phyloP scores from a whole-genome alignment of 2,797 vertebrate genomes.

The Esox lucius region DNA sequence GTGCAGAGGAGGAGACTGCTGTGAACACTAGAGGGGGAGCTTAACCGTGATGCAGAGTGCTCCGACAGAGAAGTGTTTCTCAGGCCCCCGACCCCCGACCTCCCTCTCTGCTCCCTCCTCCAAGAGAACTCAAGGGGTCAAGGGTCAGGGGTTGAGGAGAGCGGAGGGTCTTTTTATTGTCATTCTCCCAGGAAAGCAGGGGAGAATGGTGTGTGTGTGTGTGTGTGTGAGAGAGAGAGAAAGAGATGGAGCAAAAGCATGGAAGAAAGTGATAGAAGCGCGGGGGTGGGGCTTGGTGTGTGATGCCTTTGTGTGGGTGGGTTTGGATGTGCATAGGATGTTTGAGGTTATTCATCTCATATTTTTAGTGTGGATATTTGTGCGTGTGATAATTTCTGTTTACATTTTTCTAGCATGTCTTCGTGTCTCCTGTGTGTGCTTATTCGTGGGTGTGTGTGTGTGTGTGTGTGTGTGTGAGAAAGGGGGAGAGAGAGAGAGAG shows the following conservation, averaged over 20 bases:
- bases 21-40: constrained; percentile 99
- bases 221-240: constrained; percentile 9
- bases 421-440: neutral
- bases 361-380: neutral
- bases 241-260: constrained; percentile 3
- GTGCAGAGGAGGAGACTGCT: constrained; percentile 59
- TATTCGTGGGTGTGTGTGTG: neutral
- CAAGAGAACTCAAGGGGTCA: constrained; percentile 74
- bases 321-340: constrained; percentile 1
- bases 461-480: neutral
- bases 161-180: constrained; percentile 82
- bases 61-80: constrained; percentile 72
- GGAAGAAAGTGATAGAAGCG: neutral
- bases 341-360: neutral
- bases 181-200: constrained; percentile 69
- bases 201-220: constrained; percentile 40
- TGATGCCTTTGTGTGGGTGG: neutral
- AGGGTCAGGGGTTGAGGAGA: constrained; percentile 83
- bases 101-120: constrained; percentile 63
- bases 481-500: constrained; percentile 2
- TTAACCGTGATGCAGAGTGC: constrained; percentile 82
- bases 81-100: constrained; percentile 70
- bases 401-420: neutral
- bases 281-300: neutral
- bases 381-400: neutral